phyloP scores from a whole-genome alignment of 2,113 vertebrate species.

The Ceuthmochares aereus region DNA sequence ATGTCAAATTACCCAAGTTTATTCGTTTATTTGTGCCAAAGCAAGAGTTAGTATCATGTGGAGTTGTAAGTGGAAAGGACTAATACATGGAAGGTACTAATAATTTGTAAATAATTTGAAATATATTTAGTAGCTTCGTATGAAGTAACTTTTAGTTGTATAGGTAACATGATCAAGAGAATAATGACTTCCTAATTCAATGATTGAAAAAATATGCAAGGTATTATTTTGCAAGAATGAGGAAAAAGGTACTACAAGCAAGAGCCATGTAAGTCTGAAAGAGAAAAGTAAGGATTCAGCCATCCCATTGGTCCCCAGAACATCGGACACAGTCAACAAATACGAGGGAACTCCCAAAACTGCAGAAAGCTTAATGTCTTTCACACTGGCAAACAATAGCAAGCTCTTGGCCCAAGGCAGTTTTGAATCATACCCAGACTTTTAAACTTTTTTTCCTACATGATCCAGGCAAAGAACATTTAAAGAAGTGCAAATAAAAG shows the following conservation, averaged over 20 bases:
- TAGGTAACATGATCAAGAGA: rapidly evolving
- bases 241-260: neutral
- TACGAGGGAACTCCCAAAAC: rapidly evolving
- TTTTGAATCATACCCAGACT: neutral
- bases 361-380: neutral
- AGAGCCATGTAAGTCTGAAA: neutral
- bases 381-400: neutral
- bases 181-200: neutral
- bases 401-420: neutral
- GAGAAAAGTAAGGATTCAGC: neutral
- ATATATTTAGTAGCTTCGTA: neutral
- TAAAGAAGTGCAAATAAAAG: neutral
- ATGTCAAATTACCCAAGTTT: neutral
- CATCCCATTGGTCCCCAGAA: neutral
- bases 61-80: neutral
- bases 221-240: neutral
- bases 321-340: neutral
- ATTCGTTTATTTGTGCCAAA: neutral
- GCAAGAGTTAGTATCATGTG: neutral
- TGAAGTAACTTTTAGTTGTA: neutral
- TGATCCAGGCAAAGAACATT: neutral
- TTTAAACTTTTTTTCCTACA: neutral
- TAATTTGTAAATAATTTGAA: neutral
- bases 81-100: neutral
- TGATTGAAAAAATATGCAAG: neutral